Evolutionary conservation across 2,888 invertebrate species (phyloP), one percentile per base, ranked within the genome.

Genomic region (Chromoteleia sp.): DNA sequence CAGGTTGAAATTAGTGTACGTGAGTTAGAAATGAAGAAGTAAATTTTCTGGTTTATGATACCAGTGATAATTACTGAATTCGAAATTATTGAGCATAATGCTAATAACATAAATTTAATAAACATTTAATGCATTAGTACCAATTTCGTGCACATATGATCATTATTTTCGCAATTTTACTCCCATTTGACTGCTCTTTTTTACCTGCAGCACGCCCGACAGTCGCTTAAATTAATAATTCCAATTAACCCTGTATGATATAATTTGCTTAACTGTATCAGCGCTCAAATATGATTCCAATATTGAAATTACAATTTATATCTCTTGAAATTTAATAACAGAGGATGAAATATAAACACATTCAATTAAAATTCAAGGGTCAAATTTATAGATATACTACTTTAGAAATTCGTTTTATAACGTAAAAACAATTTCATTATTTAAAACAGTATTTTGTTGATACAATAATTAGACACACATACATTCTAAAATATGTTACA

Each of bases 171-270:
- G 54, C 61, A 52, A 76, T 61, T 71, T 48, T 58, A 71, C 39
- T 33, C 58, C 19, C 45, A 58, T 70, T 50, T 43, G 67, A 68
- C 41, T 59, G 59, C 21, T 30, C 56, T 43, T 59, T 76, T 76
- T 68, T 54, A 17, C 19, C 33, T 29, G 8, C 17, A 6, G n/a
- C n/a, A 21, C 19, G 39, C 25, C 15, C 41, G 61, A 68, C 21
- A 43, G 39, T 41, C 75, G 65, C 61, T 54, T 58, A 68, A 76
- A 76, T 68, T 76, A 70, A 76, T 76, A 59, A 77, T 70, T 77
- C 39, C 70, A 68, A 68, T 77, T 63, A 75, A 77, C 59, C 17
- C 36, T 54, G 36, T 45, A 56, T 61, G 61, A 39, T 54, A 61
- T 63, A 70, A 45, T 59, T 61, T 76, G 59, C 59, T 52, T 43